Conservation (phyloP, 2,888 invertebrate species). For the Caenorhabditis afra region DNA sequence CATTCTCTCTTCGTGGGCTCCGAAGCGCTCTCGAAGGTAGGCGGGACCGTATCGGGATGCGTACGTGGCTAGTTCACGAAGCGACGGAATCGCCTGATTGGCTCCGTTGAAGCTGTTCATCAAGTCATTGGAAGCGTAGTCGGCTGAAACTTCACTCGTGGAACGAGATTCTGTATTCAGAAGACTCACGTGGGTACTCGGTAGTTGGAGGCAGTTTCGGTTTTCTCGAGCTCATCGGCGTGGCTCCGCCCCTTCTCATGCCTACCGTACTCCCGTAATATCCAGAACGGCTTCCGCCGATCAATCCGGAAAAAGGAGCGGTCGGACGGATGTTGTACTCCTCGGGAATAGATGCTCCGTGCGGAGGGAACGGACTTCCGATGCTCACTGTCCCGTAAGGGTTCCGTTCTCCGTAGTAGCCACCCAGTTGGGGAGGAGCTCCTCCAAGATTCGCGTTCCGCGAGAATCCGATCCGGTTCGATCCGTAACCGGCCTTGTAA, state of each 20-base stretch:
- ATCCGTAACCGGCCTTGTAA: slow-evolving; percentile 60
- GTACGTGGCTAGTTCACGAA: slow-evolving; percentile 55
- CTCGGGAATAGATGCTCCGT: slow-evolving; percentile 18
- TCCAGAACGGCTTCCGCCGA: slow-evolving; percentile 52
- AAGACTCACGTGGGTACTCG: slow-evolving; percentile 48
- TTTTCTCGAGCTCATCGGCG: slow-evolving; percentile 37
- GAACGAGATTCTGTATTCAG: neutral
- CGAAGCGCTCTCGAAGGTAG: slow-evolving; percentile 52
- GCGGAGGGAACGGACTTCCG: slow-evolving; percentile 11
- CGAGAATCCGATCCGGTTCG: slow-evolving; percentile 42
- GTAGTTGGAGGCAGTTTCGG: slow-evolving; percentile 34
- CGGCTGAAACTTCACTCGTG: slow-evolving; percentile 16
- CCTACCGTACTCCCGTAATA: slow-evolving; percentile 58
- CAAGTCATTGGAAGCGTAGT: slow-evolving; percentile 58
- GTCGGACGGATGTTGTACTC: slow-evolving; percentile 51
- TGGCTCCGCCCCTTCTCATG: slow-evolving; percentile 44
- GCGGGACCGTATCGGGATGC: slow-evolving; percentile 52
- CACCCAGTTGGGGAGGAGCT: slow-evolving; percentile 20
- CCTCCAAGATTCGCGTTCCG: slow-evolving; percentile 3
- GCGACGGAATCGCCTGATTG: slow-evolving; percentile 37
- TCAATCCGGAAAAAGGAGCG: slow-evolving; percentile 55
- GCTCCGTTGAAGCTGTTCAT: slow-evolving; percentile 58
- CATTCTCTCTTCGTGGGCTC: slow-evolving; percentile 23
- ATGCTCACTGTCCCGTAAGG: slow-evolving; percentile 50
- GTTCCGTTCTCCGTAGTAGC: slow-evolving; percentile 41